phyloP scores from a whole-genome alignment of 1,140 invertebrate genomes.

The Drosophila pseudoananassae region DNA sequence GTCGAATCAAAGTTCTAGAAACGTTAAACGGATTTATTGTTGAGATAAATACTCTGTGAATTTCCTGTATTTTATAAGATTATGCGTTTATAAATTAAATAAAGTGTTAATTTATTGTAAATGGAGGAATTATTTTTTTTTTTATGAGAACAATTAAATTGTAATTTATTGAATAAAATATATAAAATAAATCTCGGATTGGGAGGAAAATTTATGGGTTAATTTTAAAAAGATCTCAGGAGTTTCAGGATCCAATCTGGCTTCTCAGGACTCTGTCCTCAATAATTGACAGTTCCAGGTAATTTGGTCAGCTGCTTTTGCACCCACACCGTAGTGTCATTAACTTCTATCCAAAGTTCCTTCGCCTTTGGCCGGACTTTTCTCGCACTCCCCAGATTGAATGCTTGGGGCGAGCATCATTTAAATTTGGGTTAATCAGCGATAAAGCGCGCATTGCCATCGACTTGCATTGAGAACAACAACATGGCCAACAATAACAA shows the following conservation, averaged over 20 bases:
- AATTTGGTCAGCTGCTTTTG: slow-evolving; percentile 34
- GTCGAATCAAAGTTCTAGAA: slow-evolving; percentile 11
- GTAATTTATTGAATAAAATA: background rate
- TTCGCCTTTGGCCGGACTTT: slow-evolving; percentile 47
- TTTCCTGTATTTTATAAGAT: slow-evolving; percentile 28
- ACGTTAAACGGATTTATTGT: slow-evolving; percentile 2
- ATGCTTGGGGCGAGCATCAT: slow-evolving; percentile 27
- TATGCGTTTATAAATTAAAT: background rate
- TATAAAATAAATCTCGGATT: background rate
- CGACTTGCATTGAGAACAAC: slow-evolving; percentile 24
- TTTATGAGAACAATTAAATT: background rate
- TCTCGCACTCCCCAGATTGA: slow-evolving; percentile 24
- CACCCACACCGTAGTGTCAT: slow-evolving; percentile 53
- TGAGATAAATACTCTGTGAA: slow-evolving; percentile 13
- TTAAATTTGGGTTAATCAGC: slow-evolving; percentile 76
- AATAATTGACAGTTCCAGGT: background rate
- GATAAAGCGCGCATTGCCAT: slow-evolving; percentile 75
- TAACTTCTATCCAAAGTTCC: slow-evolving; percentile 63
- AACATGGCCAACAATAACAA: background rate
- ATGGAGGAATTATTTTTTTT: background rate
- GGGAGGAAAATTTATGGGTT: background rate
- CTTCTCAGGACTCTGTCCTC: background rate
- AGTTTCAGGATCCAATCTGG: background rate
- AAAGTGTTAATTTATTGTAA: slow-evolving; percentile 1
- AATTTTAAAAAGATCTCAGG: background rate